phyloP scores from a whole-genome alignment of 2,888 invertebrate genomes.

The Lithophane ornitopus region DNA sequence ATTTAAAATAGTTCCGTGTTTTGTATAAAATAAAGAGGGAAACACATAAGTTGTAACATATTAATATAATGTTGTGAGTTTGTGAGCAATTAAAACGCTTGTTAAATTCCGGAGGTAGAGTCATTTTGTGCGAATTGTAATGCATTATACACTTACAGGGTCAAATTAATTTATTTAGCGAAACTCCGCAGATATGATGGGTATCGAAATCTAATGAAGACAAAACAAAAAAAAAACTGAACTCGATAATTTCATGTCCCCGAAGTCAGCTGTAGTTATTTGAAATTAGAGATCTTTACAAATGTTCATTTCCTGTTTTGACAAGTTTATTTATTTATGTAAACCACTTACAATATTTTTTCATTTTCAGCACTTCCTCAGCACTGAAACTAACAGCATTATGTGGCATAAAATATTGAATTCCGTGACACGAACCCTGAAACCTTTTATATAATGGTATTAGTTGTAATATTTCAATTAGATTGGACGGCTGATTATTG shows the following conservation, averaged over 20 bases:
- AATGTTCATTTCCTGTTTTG: neutral
- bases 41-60: neutral
- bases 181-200: neutral
- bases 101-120: neutral
- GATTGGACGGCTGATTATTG: neutral
- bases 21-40: neutral
- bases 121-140: neutral
- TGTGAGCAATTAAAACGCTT: neutral
- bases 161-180: no score
- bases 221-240: no score
- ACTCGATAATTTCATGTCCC: no score
- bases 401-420: neutral
- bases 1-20: neutral
- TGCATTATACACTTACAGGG: no score
- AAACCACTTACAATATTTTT: constrained; percentile 9
- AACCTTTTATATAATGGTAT: neutral
- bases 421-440: neutral
- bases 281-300: neutral
- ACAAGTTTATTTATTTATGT: neutral
- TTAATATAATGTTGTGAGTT: no score
- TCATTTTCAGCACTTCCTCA: constrained; percentile 7
- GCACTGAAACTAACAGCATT: neutral
- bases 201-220: no score
- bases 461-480: constrained; percentile 18
- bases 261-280: no score